These are phyloP conservation scores for Drosophila quinaria DNA, from an alignment of 2,888 invertebrate species.

Conservation along the genomic window DNA sequence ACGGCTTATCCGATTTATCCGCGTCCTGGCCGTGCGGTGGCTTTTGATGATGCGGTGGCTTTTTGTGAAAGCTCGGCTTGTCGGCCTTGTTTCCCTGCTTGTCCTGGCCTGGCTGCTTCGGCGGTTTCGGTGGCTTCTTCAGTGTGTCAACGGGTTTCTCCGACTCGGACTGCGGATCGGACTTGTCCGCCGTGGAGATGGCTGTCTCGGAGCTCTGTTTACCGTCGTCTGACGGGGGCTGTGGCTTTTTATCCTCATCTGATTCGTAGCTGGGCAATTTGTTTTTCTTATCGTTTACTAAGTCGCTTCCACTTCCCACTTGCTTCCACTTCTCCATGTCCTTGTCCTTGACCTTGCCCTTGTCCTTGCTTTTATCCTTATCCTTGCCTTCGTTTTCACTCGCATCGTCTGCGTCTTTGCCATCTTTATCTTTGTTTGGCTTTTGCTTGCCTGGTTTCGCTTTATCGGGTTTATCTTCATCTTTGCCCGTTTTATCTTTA, in stretches of 20 bases:
- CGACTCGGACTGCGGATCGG: neutral
- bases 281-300: neutral
- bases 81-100: neutral
- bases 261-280: neutral
- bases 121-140: neutral
- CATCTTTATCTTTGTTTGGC: neutral
- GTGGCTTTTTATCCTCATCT: neutral
- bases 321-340: neutral
- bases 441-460: neutral
- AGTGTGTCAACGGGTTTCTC: neutral
- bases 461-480: neutral
- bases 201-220: neutral
- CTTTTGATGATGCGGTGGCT: neutral
- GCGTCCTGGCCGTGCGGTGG: too few relatives aligned
- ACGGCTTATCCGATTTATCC: neutral
- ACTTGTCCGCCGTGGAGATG: neutral
- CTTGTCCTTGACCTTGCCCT: neutral
- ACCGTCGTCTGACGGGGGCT: rapidly evolving
- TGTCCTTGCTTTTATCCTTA: neutral
- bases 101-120: neutral
- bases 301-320: neutral
- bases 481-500: neutral
- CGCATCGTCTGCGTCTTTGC: neutral
- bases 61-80: neutral
- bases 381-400: neutral